Evolutionary conservation across 1,140 invertebrate species (phyloP), one percentile per base, ranked within the genome.

Genomic region (Caligus rogercresseyi): DNA sequence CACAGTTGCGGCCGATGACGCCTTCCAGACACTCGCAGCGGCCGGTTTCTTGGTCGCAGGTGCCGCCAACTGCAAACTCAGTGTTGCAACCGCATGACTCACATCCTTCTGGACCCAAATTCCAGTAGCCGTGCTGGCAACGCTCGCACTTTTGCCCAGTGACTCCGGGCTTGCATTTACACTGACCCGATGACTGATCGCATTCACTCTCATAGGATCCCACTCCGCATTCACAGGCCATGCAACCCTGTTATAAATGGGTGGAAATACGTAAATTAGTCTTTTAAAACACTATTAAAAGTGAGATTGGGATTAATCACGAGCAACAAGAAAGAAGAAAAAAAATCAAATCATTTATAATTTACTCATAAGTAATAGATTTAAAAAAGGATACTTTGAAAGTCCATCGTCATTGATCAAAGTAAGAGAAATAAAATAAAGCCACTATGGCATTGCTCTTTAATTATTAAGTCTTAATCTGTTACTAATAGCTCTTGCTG

Each of bases 1-100:
- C 90, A 73, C 95, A 98, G 69, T 89, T 90, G 68, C 89, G 84
- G 0, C 95, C 95, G 51, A 92, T 83, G 0, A 97, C 94, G 15
- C 92, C 93, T 0, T 87, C 89, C 20, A 98, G 74, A 75, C 95
- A 99, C 60, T 86, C 81, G 71, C 95, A 99, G 66, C 92, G 86
- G 0, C 95, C 95, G 1, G 85, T 94, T 16, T 77, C 69, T 0
- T 83, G 79, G 71, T 94, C 87, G 69, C 91, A 96, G 18, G 87
- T 88, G 16, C 87, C 83, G 0, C 89, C 90, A 21, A 87, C 78
- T 0, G 90, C 89, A 71, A 88, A 92, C 1, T 86, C 86, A 62
- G 80, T 82, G 67, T 89, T 89, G 69, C 89, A 93, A 59, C 82
- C 83, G 69, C 88, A 91, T 63, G 15, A 56, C 19, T 63, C 61